Evolutionary conservation across 1,140 invertebrate genomes (phyloP), one percentile per base, ranked within the genome.

Genomic region (Calosoma granatense): DNA sequence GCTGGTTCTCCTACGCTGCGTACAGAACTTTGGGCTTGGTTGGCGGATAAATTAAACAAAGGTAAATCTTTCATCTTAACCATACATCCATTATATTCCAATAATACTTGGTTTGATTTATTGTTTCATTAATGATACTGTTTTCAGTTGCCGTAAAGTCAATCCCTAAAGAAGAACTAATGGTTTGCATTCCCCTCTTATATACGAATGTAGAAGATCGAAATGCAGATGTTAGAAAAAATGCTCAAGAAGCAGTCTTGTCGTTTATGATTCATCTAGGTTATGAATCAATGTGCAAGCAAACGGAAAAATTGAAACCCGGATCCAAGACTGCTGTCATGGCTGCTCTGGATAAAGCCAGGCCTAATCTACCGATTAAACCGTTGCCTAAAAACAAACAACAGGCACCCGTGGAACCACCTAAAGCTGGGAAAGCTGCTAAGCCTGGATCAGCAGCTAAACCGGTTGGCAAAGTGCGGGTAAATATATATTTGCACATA

Each of bases 251-350:
- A 66, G 89, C 89, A 51, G 81, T 95, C 19, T 70, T 95, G 20
- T 92, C 92, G 4, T 86, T 94, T 60, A 97, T 97, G 93, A 86
- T 95, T 57, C 93, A 96, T 72, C 72, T 93, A 1, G 90, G 92
- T 3, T 95, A 87, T 64, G 90, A 94, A 41, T 61, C 77, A 0
- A 90, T 96, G 85, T 71, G 80, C 2, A 84, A 85, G 57, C 84
- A 85, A 36, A 78, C 86, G 11, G 86, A 89, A 63, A 92, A 91
- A 71, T 68, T 93, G 1, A 94, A 94, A 81, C 90, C 90, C 20
- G 87, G 86, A 4, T 94, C 92, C 0, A 92, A 90, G 67, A 82
- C 82, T 36, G 83, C 84, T 4, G 84, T 96, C 4, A 76, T 86
- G 68, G 81, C 83, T 0, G 80, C 86, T 0, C 68, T 97, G 43